These are phyloP conservation scores for Typhlichthys subterraneus DNA, from an alignment of 2,797 vertebrate genomes.

Conservation along the genomic window DNA sequence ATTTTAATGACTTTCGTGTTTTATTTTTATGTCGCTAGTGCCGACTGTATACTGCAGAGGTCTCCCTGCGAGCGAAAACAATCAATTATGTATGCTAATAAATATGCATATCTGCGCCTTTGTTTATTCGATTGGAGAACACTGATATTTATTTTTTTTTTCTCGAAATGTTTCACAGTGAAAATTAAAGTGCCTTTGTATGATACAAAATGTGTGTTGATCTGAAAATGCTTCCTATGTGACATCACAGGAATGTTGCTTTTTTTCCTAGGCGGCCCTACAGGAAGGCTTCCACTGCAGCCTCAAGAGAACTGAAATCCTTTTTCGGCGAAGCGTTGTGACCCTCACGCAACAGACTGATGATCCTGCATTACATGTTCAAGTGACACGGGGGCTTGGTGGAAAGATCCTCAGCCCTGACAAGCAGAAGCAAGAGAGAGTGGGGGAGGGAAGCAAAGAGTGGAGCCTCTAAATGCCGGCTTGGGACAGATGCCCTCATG, in stretches of 20 bases:
- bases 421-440: neutral
- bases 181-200: constrained; percentile 41
- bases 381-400: constrained; percentile 53
- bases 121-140: constrained; percentile 73
- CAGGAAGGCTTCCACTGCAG: constrained; percentile 51
- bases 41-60: constrained; percentile 71
- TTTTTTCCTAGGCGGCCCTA: constrained; percentile 32
- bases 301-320: constrained; percentile 55
- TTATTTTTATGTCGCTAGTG: constrained; percentile 75
- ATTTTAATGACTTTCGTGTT: constrained; percentile 74
- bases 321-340: constrained; percentile 60
- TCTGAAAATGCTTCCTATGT: constrained; percentile 52
- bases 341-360: constrained; percentile 60
- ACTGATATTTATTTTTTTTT: constrained; percentile 62
- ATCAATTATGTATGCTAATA: constrained; percentile 78
- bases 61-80: constrained; percentile 71
- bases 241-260: constrained; percentile 56
- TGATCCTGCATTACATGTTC: constrained; percentile 62
- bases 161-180: constrained; percentile 54
- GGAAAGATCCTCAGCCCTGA: constrained; percentile 56
- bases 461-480: constrained; percentile 53
- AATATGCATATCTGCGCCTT: constrained; percentile 77
- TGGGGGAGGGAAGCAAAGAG: constrained; percentile 4
- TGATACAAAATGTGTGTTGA: neutral
- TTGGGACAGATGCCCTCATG: constrained; percentile 59